Evolutionary conservation across 1,140 invertebrate species (phyloP).

Genomic region (Caenorhabditis tropicalis): DNA sequence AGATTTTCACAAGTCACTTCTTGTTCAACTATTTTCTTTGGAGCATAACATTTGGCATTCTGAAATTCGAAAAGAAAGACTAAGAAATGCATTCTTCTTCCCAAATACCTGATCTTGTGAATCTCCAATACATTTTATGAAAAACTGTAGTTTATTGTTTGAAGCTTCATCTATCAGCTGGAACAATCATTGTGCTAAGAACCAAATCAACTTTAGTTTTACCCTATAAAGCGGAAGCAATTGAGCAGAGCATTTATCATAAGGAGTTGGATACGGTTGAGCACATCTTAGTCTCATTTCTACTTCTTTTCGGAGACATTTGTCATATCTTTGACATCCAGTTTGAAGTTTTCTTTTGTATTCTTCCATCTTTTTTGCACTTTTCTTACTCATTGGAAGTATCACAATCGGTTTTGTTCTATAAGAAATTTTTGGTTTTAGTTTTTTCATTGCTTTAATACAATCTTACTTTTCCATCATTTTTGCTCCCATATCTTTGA

Average conservation of each 20-base stretch:
- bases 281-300: constrained; percentile 27
- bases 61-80: not conserved
- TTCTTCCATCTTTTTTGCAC: not conserved
- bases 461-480: constrained; percentile 18
- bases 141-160: constrained; percentile 27
- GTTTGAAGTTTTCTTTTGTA: constrained; percentile 13
- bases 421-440: not conserved
- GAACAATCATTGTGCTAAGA: not conserved
- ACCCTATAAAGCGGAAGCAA: constrained; percentile 22
- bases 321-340: constrained; percentile 22
- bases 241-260: constrained; percentile 16
- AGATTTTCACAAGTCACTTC: constrained; percentile 25
- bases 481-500: constrained; percentile 21
- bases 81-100: not conserved
- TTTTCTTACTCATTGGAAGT: constrained; percentile 6
- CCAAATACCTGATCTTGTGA: not conserved
- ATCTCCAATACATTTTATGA: not conserved
- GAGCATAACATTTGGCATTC: not conserved
- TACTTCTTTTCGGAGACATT: constrained; percentile 6
- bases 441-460: not conserved
- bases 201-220: not conserved
- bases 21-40: not conserved
- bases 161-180: constrained; percentile 20
- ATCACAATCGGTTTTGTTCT: constrained; percentile 28
- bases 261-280: constrained; percentile 4